Conservation (phyloP, 1,140 invertebrate species). For the Drosophila suzukii region DNA sequence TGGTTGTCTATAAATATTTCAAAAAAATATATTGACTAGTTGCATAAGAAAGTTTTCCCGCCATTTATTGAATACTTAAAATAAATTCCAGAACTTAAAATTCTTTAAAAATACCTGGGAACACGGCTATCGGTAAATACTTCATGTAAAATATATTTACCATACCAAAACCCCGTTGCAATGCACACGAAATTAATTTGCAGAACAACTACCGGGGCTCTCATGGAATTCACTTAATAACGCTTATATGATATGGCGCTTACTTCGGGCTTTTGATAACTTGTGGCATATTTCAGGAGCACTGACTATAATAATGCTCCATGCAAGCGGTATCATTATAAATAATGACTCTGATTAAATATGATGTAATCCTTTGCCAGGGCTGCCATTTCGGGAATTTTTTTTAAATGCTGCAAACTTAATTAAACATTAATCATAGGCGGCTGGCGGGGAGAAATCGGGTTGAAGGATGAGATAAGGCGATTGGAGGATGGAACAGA, state of each 20-base stretch:
- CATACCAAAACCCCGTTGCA: not conserved
- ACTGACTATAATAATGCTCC: conserved; percentile 29
- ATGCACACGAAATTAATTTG: conserved; percentile 19
- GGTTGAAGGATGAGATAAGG: conserved; percentile 24
- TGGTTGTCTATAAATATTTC: not conserved
- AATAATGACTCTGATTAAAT: conserved; percentile 77
- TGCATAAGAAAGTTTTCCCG: conserved; percentile 3
- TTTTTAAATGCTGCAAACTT: conserved; percentile 58
- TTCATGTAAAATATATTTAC: not conserved
- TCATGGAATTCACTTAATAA: conserved; percentile 31
- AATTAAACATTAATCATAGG: conserved; percentile 77
- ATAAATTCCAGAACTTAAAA: not conserved
- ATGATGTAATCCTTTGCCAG: conserved; percentile 66
- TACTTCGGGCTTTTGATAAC: conserved; percentile 40
- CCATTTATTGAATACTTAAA: not conserved
- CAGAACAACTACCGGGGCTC: conserved; percentile 5
- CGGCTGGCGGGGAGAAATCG: conserved; percentile 1
- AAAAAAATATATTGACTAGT: not conserved
- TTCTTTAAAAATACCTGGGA: not conserved
- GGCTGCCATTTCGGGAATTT: conserved; percentile 17
- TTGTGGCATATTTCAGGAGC: conserved; percentile 44
- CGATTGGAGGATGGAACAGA: conserved; percentile 43
- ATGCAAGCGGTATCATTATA: conserved; percentile 61
- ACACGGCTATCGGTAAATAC: not conserved
- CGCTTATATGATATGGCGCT: conserved; percentile 32